Evolutionary conservation across 2,888 invertebrate genomes (phyloP).

Genomic region (Eupithecia dodoneata): DNA sequence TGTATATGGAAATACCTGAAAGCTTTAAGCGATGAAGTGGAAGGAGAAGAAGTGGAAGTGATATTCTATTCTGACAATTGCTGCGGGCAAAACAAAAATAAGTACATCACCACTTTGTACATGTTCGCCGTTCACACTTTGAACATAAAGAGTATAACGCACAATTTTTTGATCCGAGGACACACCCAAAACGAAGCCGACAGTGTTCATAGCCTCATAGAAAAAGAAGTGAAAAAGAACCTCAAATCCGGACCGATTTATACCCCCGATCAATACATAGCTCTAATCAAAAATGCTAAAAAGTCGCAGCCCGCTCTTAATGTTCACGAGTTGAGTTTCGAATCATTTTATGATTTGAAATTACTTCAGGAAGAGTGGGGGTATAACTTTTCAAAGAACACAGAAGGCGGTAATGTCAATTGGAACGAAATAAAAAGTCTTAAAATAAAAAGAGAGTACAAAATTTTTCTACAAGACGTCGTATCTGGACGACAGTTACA

Average conservation of each 20-base stretch:
- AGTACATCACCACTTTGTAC: too few relatives aligned
- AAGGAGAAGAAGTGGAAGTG: too few relatives aligned
- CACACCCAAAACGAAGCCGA: constrained; percentile 58
- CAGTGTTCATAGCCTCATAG: constrained; percentile 30
- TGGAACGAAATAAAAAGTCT: too few relatives aligned
- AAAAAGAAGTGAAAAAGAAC: constrained; percentile 30
- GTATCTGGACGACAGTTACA: too few relatives aligned
- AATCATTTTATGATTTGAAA: constrained; percentile 40
- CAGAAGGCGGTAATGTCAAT: too few relatives aligned
- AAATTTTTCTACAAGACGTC: too few relatives aligned
- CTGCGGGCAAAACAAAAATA: too few relatives aligned
- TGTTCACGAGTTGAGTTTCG: constrained; percentile 40
- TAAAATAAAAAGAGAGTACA: too few relatives aligned
- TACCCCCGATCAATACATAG: constrained; percentile 25
- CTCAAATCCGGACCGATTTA: constrained; percentile 32
- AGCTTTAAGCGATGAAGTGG: too few relatives aligned
- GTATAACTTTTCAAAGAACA: constrained; percentile 41
- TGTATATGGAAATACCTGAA: constrained; percentile 32
- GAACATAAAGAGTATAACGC: too few relatives aligned
- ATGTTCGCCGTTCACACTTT: too few relatives aligned
- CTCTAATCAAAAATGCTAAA: constrained; percentile 31
- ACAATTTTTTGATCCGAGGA: constrained; percentile 55
- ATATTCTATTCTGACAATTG: too few relatives aligned
- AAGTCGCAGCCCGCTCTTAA: constrained; percentile 34
- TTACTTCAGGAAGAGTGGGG: constrained; percentile 44